Conservation (phyloP, 2,797 vertebrate genomes). For the Phyllotis vaccarum region DNA sequence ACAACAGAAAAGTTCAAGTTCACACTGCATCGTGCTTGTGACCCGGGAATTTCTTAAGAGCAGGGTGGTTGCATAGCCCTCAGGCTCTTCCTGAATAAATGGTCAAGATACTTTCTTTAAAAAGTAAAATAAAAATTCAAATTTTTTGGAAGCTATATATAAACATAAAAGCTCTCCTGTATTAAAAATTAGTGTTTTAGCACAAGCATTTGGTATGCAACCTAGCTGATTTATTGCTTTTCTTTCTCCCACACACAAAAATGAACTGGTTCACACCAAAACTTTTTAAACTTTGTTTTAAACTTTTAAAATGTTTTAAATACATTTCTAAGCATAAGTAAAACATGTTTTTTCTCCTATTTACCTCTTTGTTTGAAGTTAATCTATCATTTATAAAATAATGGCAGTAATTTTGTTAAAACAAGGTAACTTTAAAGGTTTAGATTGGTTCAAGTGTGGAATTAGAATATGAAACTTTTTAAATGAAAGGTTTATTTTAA, state of each 20-base stretch:
- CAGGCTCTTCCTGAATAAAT: conserved; percentile 37
- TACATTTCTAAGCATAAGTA: conserved; percentile 14
- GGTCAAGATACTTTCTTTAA: background rate
- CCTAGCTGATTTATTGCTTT: conserved; percentile 35
- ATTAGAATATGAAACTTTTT: conserved; percentile 21
- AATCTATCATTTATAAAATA: conserved; percentile 38
- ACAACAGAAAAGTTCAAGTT: conserved; percentile 61
- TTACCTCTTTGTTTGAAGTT: conserved; percentile 12
- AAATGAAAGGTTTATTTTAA: conserved; percentile 33
- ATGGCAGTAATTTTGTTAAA: conserved; percentile 53
- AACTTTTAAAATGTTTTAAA: too few species aligned
- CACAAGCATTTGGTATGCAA: conserved; percentile 13
- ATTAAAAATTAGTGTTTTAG: conserved; percentile 37
- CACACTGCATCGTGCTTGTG: conserved; percentile 15
- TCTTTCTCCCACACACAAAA: conserved; percentile 56
- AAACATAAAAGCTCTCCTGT: background rate
- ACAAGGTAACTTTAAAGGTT: conserved; percentile 17
- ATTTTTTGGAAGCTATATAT: background rate
- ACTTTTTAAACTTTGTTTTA: conserved; percentile 30
- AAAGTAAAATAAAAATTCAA: background rate
- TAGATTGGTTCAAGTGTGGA: conserved; percentile 54
- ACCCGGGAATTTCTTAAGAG: conserved; percentile 77
- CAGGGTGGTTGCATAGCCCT: background rate
- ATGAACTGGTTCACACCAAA: conserved; percentile 48
- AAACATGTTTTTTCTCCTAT: background rate